Conservation (phyloP, 2,888 invertebrate species). For the Epicampocera succincta region DNA sequence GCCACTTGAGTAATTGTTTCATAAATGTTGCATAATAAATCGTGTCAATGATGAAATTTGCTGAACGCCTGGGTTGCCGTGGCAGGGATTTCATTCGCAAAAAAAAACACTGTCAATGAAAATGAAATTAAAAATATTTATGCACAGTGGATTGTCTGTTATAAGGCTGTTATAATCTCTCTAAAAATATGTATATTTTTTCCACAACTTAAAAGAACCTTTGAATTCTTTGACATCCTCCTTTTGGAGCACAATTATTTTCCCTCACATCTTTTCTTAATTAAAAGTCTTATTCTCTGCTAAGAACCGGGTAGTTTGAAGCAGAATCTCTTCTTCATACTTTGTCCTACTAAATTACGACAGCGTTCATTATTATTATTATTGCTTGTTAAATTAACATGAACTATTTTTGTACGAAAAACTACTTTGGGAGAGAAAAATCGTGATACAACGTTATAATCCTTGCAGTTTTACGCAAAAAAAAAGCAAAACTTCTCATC, state of each 20-base stretch:
- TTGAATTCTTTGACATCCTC: too few relatives aligned
- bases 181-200: too few relatives aligned
- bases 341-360: slow-evolving; percentile 2
- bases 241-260: too few relatives aligned
- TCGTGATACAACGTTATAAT: neutral
- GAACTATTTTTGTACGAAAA: slow-evolving; percentile 9
- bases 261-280: too few relatives aligned
- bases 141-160: too few relatives aligned
- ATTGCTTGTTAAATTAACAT: slow-evolving; percentile 33
- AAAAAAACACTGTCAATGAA: neutral
- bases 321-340: neutral
- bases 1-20: slow-evolving; percentile 71
- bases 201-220: too few relatives aligned
- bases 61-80: slow-evolving; percentile 35
- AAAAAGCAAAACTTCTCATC: too few relatives aligned
- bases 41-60: slow-evolving; percentile 68
- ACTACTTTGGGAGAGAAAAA: neutral
- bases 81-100: slow-evolving; percentile 15
- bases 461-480: too few relatives aligned
- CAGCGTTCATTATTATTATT: neutral
- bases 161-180: too few relatives aligned
- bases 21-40: slow-evolving; percentile 72
- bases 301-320: neutral
- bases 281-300: neutral
- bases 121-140: neutral